phyloP scores from a whole-genome alignment of 2,797 vertebrate genomes.

The Dendrocincla tyrannina region DNA sequence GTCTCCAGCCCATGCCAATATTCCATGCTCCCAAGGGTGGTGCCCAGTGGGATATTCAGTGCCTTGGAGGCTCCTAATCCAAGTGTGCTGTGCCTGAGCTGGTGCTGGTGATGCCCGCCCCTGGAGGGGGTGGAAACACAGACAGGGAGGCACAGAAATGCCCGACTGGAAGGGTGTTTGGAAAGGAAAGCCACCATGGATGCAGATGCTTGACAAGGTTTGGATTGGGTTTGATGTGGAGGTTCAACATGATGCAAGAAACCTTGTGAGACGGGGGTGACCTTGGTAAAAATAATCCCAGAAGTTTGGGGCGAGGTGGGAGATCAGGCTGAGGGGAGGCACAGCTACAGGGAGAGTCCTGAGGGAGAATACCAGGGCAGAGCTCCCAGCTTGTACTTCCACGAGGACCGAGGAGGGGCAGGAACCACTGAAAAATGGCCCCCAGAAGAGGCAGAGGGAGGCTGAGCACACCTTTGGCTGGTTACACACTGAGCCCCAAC shows the following conservation, averaged over 20 bases:
- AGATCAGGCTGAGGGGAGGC: not conserved
- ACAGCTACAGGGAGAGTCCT: not conserved
- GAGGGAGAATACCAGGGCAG: not conserved
- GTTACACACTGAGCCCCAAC: not conserved
- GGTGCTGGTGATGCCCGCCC: rapidly evolving
- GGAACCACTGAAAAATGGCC: not conserved
- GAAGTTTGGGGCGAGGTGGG: not conserved
- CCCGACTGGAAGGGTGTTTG: not conserved
- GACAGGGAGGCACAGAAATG: not conserved
- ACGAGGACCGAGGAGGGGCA: not conserved
- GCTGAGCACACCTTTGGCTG: not conserved
- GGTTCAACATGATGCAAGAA: not conserved
- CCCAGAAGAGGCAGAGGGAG: not conserved
- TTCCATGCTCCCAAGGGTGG: not conserved
- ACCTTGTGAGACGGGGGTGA: not conserved
- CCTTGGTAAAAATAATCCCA: not conserved
- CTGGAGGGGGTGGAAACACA: not conserved
- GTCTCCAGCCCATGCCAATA: not conserved
- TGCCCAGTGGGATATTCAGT: not conserved
- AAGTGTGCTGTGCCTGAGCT: rapidly evolving
- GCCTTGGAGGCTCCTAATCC: not conserved
- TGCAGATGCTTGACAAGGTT: not conserved
- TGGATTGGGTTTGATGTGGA: not conserved
- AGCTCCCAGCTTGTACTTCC: not conserved
- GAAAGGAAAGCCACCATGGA: not conserved